These are phyloP conservation scores for Sinocyclocheilus anshuiensis DNA, from an alignment of 2,113 vertebrate genomes.

Conservation along the genomic window DNA sequence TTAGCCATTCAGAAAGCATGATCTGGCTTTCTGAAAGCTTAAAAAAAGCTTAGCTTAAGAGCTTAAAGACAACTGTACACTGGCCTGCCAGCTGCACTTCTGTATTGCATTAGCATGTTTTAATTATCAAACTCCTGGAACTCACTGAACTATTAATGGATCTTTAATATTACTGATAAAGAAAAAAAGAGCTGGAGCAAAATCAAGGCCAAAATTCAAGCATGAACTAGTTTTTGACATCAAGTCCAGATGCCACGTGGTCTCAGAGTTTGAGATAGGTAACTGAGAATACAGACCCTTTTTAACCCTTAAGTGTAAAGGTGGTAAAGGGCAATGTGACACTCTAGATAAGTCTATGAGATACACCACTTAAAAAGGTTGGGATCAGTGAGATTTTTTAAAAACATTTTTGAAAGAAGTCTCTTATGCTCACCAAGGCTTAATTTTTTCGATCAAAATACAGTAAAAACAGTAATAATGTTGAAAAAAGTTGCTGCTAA, in stretches of 20 bases:
- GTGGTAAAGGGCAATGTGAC: background rate
- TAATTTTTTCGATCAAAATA: no score
- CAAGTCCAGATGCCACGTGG: background rate
- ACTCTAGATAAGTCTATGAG: background rate
- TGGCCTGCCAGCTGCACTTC: background rate
- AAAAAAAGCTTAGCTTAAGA: no score
- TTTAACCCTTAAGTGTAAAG: background rate
- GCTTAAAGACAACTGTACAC: background rate
- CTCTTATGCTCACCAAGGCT: background rate
- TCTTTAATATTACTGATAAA: background rate
- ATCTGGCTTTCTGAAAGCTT: background rate
- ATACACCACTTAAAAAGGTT: background rate
- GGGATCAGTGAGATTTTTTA: background rate
- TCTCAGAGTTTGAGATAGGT: background rate
- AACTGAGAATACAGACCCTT: background rate
- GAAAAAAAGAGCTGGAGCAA: background rate
- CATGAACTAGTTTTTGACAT: background rate
- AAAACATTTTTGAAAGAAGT: background rate
- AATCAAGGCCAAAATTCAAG: slow-evolving; percentile 3
- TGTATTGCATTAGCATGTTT: background rate
- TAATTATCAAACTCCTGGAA: background rate
- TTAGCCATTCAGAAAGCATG: background rate
- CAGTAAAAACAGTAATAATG: no score
- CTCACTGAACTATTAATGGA: background rate
- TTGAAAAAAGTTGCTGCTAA: background rate